A percentile compares a stretch with the other conserved stretches of the same genome.
phyloP scores from a whole-genome alignment of 2,797 vertebrate genomes.

The Enteromius anoplus region DNA sequence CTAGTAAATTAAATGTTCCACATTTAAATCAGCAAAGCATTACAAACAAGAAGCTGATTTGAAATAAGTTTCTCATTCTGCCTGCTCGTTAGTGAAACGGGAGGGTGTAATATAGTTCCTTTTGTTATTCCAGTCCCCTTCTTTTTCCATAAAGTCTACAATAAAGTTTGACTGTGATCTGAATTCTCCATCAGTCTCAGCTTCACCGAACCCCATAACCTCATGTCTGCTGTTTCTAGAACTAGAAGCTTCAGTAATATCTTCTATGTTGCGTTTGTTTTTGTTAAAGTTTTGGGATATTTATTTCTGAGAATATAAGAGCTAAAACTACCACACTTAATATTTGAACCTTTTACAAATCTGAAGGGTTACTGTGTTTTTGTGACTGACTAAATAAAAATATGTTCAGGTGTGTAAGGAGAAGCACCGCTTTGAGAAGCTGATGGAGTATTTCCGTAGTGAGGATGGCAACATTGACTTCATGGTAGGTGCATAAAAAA shows the following conservation, averaged over 20 bases:
- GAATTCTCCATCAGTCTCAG: slow-evolving; percentile 45
- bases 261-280: not conserved
- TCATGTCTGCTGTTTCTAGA: slow-evolving; percentile 37
- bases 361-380: not conserved
- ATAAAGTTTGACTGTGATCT: slow-evolving; percentile 55
- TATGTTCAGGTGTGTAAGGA: slow-evolving; percentile 91
- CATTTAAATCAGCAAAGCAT: not conserved
- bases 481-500: slow-evolving; percentile 81
- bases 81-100: slow-evolving; percentile 28
- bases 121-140: slow-evolving; percentile 51
- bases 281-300: not conserved
- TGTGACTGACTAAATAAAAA: not conserved
- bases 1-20: not conserved
- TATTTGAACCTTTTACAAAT: not conserved
- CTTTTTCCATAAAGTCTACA: slow-evolving; percentile 66
- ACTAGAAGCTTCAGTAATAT: not conserved
- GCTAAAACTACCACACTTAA: not conserved
- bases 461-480: slow-evolving; percentile 98
- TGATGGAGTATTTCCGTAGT: slow-evolving; percentile 95
- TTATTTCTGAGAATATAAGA: not conserved
- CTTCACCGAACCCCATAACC: slow-evolving; percentile 18
- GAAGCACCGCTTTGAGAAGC: slow-evolving; percentile 93
- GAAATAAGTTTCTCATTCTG: not conserved
- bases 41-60: not conserved
- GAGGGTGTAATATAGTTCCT: slow-evolving; percentile 39